Base-by-base conservation (phyloP, 2,797 vertebrate genomes). In the Etheostoma nigrum region DNA sequence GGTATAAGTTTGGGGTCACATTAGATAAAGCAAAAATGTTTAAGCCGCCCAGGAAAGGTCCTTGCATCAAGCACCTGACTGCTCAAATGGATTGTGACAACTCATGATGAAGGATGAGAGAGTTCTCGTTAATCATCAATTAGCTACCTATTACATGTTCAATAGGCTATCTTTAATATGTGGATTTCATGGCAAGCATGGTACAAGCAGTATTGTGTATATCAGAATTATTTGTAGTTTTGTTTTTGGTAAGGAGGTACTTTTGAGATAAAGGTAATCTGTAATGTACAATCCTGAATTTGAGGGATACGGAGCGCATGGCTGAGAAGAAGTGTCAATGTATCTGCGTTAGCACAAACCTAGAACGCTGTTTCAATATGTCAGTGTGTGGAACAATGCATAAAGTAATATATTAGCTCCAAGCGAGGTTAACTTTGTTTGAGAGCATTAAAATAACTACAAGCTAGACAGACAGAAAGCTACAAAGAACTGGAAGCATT, bases 101-200 rank as follows among this genome's bases (percentile, higher is more conserved):
- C 79, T 90, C 83, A 78, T 76, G 89, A 88, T 88, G 90, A 91
- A 91, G 91, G 83, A 94, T 88, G 90, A 90, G 94, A 92, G 82
- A 94, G 91, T 96, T 96, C 90, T 97, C 95, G 93, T 96, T 95
- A 97, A 97, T 97, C 95, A 96, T 96, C 95, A 95, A 96, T 96
- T 93, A 95, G 93, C 95, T 95, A 95, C 94, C 94, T 96, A 95
- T 93, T 94, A 94, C 85, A 91, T 91, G 91, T 93, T 92, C 86
- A 87, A 86, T 91, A 91, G 90, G 85, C 86, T 91, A 88, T 91
- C 89, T 94, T 92, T 91, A 79, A 86, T 91, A 86, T 92, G 89
- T 91, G 89, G 89, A 91, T 90, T 93, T 93, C 93, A 92, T 90
- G 85, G 85, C 89, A 91, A 92, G 90, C 94, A 93, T 93, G 91